A percentile compares a stretch with the other conserved stretches of the same genome.
Conservation (phyloP, 2,888 invertebrate species). For the Drosophila subsilvestris region DNA sequence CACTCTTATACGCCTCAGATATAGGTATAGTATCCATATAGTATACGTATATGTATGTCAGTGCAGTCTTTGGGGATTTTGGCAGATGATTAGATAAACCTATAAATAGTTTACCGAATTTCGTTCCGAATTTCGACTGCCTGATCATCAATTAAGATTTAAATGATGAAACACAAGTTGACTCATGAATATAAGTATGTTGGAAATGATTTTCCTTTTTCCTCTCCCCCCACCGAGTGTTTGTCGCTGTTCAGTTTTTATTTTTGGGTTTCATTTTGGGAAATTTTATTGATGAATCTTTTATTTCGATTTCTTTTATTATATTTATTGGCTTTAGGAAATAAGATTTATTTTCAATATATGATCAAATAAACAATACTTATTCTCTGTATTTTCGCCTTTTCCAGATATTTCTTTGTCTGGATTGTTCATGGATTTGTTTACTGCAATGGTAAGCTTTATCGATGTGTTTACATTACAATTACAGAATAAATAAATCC, state of each 20-base stretch:
- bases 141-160: slow-evolving; percentile 62
- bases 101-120: slow-evolving; percentile 51
- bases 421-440: background rate
- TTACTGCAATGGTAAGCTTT: background rate
- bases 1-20: slow-evolving; percentile 52
- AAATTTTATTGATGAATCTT: slow-evolving; percentile 3
- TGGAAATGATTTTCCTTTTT: slow-evolving; percentile 1
- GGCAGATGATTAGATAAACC: slow-evolving; percentile 59
- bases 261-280: slow-evolving; percentile 1
- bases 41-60: slow-evolving; percentile 59
- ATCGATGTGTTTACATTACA: background rate
- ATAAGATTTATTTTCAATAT: background rate
- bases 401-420: background rate
- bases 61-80: slow-evolving; percentile 48
- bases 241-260: slow-evolving; percentile 1
- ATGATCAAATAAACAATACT: background rate
- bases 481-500: background rate
- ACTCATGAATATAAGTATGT: slow-evolving; percentile 36
- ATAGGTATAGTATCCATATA: background rate
- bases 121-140: slow-evolving; percentile 45
- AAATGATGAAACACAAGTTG: slow-evolving; percentile 68
- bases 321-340: background rate
- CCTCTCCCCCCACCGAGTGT: no score
- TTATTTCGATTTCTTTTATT: background rate
- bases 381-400: background rate